Conservation (phyloP, 2,888 invertebrate genomes). For the Acleris literana region DNA sequence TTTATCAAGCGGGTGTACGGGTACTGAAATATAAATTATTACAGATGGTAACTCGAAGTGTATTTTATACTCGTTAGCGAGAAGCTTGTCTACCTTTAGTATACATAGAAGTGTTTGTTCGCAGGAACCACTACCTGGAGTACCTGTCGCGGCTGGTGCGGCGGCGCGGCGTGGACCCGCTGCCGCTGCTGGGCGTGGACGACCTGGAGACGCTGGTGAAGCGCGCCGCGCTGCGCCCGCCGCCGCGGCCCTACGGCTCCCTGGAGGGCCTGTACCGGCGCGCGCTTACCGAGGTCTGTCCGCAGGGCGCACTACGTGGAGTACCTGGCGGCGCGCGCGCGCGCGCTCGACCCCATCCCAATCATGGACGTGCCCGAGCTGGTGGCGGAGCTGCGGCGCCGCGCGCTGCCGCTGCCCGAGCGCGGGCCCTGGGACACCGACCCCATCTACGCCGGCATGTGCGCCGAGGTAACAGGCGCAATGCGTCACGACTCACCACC, state of each 20-base stretch:
- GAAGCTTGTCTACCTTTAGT: conserved; percentile 1
- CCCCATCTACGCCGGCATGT: conserved; percentile 92
- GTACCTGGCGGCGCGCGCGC: conserved; percentile 95
- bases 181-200: conserved; percentile 89
- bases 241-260: conserved; percentile 90
- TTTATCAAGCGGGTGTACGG: not conserved
- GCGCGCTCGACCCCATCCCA: conserved; percentile 93
- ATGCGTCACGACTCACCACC: too few relatives aligned
- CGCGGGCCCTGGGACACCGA: conserved; percentile 92
- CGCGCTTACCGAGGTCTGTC: conserved; percentile 85
- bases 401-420: conserved; percentile 92
- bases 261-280: conserved; percentile 86
- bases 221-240: conserved; percentile 88
- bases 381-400: conserved; percentile 92
- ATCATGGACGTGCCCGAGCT: conserved; percentile 95
- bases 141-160: conserved; percentile 92
- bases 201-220: conserved; percentile 92
- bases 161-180: conserved; percentile 88
- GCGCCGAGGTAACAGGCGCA: conserved; percentile 88
- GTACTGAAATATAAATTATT: not conserved
- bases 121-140: conserved; percentile 95
- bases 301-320: conserved; percentile 97
- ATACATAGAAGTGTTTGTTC: conserved; percentile 47
- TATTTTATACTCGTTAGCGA: not conserved
- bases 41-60: not conserved